Evolutionary conservation across 2,888 invertebrate species (phyloP).

Genomic region (Lasius fuliginosus): DNA sequence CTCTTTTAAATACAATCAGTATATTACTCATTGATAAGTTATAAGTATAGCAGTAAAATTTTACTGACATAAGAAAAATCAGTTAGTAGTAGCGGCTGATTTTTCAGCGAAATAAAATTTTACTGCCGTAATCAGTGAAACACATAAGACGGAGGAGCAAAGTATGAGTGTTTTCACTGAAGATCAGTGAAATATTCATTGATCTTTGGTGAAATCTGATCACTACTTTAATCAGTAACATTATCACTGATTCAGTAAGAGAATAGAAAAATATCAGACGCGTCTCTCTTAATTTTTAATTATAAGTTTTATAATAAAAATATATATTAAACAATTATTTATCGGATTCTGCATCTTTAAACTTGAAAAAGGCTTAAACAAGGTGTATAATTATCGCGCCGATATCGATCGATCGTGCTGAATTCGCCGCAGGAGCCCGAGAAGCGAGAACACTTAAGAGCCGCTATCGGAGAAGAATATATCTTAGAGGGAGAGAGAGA

Average conservation of each 20-base stretch:
- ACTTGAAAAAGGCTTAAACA: neutral
- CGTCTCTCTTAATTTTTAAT: neutral
- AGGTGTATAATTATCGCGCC: neutral
- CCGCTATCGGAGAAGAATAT: conserved; percentile 41
- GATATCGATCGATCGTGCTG: neutral
- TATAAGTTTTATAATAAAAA: neutral
- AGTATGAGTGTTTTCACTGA: neutral
- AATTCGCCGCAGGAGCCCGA: conserved; percentile 7
- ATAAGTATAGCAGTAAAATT: neutral
- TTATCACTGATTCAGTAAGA: neutral
- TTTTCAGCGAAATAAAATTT: neutral
- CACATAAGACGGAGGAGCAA: neutral
- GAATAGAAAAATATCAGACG: neutral
- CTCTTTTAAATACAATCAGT: neutral
- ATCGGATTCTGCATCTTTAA: neutral
- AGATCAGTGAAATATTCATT: neutral
- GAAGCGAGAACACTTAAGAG: conserved; percentile 22
- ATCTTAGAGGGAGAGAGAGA: conserved; percentile 47
- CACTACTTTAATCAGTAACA: neutral
- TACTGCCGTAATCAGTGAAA: neutral
- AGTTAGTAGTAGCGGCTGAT: neutral
- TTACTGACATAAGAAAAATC: neutral
- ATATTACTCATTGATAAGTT: neutral
- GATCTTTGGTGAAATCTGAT: neutral
- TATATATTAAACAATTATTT: neutral